A percentile compares a stretch with the other conserved stretches of the same genome.
These are phyloP conservation scores for cattle (Bos taurus) DNA, from an alignment of 2,113 vertebrate species.

Conservation along the genomic window DNA sequence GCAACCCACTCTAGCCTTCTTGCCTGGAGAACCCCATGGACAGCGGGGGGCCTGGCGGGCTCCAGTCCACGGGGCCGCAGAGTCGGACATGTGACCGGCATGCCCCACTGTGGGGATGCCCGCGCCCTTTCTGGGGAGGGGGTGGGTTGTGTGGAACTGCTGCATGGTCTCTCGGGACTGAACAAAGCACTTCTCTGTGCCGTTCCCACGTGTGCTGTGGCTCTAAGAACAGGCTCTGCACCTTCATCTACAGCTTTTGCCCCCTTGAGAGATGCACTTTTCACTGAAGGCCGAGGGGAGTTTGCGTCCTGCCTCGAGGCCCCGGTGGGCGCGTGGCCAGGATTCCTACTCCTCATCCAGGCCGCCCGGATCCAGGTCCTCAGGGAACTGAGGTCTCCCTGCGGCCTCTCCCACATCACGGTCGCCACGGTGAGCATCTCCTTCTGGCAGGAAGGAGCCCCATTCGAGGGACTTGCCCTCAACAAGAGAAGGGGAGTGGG, in stretches of 20 bases:
- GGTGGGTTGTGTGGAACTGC: accelerated
- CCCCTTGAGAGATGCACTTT: background rate
- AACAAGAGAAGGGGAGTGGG: background rate
- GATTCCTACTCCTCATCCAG: background rate
- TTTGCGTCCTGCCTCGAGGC: background rate
- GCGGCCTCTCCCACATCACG: background rate
- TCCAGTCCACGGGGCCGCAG: background rate
- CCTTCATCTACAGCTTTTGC: background rate
- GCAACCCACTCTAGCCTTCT: background rate
- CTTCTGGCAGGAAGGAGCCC: background rate
- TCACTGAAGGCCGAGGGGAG: background rate
- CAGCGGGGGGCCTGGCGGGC: background rate
- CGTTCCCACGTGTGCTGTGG: background rate
- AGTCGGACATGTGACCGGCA: accelerated
- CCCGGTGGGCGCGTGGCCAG: accelerated
- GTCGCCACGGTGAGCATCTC: accelerated
- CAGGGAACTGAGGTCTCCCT: background rate
- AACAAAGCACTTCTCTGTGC: accelerated
- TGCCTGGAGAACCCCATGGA: background rate
- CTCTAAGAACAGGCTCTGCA: background rate
- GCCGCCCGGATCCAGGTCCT: background rate
- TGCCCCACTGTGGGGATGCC: accelerated
- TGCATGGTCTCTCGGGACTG: background rate
- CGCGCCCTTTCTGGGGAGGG: background rate
- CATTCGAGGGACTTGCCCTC: accelerated